A percentile compares a stretch with the other conserved stretches of the same genome.
These are phyloP conservation scores for Cyclophora albipunctata DNA, from an alignment of 2,888 invertebrate species.

Conservation along the genomic window DNA sequence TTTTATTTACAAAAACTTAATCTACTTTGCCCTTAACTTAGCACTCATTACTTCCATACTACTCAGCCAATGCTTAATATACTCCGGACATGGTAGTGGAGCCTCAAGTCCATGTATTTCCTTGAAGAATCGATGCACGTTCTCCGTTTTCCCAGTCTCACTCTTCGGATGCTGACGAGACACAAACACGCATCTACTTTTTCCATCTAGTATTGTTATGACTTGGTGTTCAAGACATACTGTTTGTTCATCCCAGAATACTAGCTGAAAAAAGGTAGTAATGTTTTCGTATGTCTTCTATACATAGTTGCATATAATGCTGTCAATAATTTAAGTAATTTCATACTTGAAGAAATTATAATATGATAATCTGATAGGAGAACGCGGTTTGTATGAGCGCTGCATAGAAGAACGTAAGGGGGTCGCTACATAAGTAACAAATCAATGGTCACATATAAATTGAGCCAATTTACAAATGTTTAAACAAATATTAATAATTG, in stretches of 20 bases:
- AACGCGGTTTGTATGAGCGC: too few species aligned
- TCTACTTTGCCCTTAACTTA: constrained; percentile 26
- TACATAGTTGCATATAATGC: not conserved
- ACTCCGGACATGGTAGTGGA: constrained; percentile 36
- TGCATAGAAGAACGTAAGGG: too few species aligned
- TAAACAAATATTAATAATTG: too few species aligned
- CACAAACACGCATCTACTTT: constrained; percentile 70
- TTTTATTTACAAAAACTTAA: too few species aligned
- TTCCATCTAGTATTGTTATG: constrained; percentile 80
- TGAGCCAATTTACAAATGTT: too few species aligned
- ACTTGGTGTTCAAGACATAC: constrained; percentile 91
- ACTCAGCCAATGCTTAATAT: constrained; percentile 44
- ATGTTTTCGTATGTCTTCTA: too few species aligned
- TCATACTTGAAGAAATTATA: too few species aligned
- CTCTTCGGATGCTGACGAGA: constrained; percentile 58
- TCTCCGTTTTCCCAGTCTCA: constrained; percentile 23
- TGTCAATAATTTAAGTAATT: too few species aligned
- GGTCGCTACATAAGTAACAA: too few species aligned
- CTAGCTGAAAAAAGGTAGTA: constrained; percentile 82
- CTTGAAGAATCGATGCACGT: constrained; percentile 28
- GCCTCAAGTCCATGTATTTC: constrained; percentile 33
- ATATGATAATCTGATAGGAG: too few species aligned
- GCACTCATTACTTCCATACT: constrained; percentile 47
- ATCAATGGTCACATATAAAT: too few species aligned
- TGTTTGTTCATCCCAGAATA: constrained; percentile 89